Conservation (phyloP, 2,113 vertebrate species). For the Hydropotes inermis region DNA sequence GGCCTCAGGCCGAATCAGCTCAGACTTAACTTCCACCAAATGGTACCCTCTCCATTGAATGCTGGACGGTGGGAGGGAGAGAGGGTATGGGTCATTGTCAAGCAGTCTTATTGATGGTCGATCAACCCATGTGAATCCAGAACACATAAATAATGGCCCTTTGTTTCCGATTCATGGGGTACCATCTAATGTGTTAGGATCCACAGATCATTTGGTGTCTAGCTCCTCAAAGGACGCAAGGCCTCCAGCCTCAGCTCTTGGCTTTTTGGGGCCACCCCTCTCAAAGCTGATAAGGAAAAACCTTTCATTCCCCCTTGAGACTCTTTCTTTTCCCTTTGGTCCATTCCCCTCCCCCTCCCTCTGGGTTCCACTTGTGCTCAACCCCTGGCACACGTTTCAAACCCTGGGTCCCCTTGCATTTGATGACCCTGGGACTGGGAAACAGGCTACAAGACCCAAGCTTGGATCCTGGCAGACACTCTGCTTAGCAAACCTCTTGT, state of each 20-base stretch:
- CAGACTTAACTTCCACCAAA: background rate
- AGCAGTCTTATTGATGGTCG: fast-evolving
- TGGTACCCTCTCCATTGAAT: fast-evolving
- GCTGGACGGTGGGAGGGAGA: background rate
- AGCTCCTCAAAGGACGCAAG: background rate
- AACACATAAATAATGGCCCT: background rate
- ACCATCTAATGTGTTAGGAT: background rate
- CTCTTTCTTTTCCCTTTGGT: background rate
- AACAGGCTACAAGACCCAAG: background rate
- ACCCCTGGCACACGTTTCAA: background rate
- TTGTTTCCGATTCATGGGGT: background rate
- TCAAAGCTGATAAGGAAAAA: background rate
- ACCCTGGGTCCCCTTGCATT: background rate
- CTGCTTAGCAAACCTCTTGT: background rate
- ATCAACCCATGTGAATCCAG: background rate
- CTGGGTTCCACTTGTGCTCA: background rate
- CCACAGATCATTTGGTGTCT: background rate
- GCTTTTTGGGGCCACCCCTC: background rate
- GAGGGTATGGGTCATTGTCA: background rate
- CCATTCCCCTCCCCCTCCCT: background rate
- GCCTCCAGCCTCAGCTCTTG: background rate
- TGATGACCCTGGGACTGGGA: background rate
- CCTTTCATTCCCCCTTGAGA: background rate
- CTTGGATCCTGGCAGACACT: background rate
- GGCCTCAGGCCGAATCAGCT: background rate